Evolutionary conservation across 2,888 invertebrate species (phyloP).

Genomic region (Sarcophaga caerulescens): DNA sequence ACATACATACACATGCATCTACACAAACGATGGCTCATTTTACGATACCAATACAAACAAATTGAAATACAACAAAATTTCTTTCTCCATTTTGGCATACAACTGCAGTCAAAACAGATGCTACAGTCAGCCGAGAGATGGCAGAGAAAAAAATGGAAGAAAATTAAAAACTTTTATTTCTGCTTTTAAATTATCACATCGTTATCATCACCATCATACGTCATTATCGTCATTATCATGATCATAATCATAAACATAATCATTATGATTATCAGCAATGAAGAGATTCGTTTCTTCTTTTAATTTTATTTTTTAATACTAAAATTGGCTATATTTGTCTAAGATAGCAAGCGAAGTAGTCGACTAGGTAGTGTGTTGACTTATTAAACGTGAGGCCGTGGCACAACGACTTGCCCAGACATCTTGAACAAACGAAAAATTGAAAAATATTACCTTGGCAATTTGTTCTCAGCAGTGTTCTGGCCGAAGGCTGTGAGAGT

Average conservation of each 20-base stretch:
- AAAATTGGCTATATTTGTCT: too few species aligned
- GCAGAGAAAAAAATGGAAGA: not conserved
- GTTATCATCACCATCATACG: not conserved
- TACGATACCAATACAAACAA: not conserved
- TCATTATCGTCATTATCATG: not conserved
- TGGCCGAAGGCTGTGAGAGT: too few species aligned
- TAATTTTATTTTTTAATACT: not conserved
- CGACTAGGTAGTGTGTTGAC: too few species aligned
- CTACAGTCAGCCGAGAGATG: too few species aligned
- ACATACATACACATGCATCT: not conserved
- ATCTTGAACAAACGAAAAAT: too few species aligned
- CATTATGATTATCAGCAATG: not conserved
- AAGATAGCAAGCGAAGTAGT: too few species aligned
- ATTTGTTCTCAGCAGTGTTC: too few species aligned
- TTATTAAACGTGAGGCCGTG: too few species aligned
- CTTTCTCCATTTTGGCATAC: conserved; percentile 3
- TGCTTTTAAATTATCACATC: not conserved
- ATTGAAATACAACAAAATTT: too few species aligned
- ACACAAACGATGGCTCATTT: not conserved
- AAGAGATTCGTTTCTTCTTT: not conserved
- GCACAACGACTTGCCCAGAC: too few species aligned
- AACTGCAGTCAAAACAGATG: not conserved
- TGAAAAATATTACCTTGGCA: too few species aligned
- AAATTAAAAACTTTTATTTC: not conserved
- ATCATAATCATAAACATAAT: not conserved